A percentile compares a stretch with the other conserved stretches of the same genome.
Conservation (phyloP, 2,888 invertebrate species). For the Seira sanloemensis region DNA sequence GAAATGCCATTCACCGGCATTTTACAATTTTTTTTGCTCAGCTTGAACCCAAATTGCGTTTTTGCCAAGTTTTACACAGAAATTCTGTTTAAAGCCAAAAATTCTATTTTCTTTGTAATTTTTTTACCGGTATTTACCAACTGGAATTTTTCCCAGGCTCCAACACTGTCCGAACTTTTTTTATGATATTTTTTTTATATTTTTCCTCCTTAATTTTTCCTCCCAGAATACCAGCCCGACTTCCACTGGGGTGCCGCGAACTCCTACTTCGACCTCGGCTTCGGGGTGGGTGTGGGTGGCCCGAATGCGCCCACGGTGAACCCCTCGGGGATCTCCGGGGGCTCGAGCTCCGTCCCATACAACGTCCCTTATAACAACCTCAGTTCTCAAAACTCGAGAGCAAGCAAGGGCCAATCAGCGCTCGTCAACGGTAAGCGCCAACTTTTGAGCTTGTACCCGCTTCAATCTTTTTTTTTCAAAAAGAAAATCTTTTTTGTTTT, state of each 20-base stretch:
- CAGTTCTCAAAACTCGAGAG: slow-evolving; percentile 43
- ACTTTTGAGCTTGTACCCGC: too few relatives aligned
- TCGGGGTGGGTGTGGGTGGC: slow-evolving; percentile 48
- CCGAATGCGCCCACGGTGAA: slow-evolving; percentile 39
- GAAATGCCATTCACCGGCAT: too few relatives aligned
- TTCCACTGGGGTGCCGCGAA: slow-evolving; percentile 54
- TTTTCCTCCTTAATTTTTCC: neutral
- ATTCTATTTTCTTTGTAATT: too few relatives aligned
- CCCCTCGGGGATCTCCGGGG: slow-evolving; percentile 51
- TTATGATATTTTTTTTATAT: neutral
- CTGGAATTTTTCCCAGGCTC: too few relatives aligned
- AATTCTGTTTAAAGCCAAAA: too few relatives aligned
- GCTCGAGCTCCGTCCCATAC: slow-evolving; percentile 46
- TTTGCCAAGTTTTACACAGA: too few relatives aligned
- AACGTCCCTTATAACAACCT: slow-evolving; percentile 59
- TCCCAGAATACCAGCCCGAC: slow-evolving; percentile 57
- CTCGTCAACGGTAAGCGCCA: slow-evolving; percentile 67
- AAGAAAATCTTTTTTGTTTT: too few relatives aligned
- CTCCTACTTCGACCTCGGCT: slow-evolving; percentile 58
- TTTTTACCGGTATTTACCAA: too few relatives aligned
- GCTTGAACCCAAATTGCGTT: too few relatives aligned
- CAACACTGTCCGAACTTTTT: too few relatives aligned
- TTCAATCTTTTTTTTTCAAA: too few relatives aligned
- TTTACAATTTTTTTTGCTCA: too few relatives aligned
- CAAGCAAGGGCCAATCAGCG: slow-evolving; percentile 62